Evolutionary conservation across 1,140 invertebrate species (phyloP).

Genomic region (Microplitis demolitor): DNA sequence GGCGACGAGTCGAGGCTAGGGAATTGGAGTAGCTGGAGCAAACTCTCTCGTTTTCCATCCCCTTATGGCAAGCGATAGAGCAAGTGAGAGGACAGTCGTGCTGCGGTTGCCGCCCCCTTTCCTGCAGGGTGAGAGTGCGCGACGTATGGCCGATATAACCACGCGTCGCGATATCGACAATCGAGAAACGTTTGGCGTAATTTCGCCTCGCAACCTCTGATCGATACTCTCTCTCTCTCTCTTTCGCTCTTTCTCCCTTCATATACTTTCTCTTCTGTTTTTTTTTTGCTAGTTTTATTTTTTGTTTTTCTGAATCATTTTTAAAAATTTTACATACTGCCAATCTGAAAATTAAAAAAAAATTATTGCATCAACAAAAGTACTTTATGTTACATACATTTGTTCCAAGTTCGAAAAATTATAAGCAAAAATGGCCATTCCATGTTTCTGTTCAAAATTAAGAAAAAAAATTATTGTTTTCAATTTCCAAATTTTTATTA

Average conservation of each 20-base stretch:
- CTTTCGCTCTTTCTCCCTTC: not conserved
- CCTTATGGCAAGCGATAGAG: not conserved
- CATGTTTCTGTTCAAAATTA: too few relatives aligned
- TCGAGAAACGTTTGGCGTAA: conserved; percentile 54
- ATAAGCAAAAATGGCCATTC: too few relatives aligned
- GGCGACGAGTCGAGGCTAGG: conserved; percentile 16
- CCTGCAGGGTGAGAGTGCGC: conserved; percentile 35
- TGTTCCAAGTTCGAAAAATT: too few relatives aligned
- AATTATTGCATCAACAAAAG: too few relatives aligned
- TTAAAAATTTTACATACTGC: not conserved
- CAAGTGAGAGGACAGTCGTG: conserved; percentile 46
- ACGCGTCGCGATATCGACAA: conserved; percentile 43
- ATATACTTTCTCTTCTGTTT: not conserved
- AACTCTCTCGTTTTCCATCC: not conserved
- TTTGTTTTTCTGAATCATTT: not conserved
- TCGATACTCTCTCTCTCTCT: conserved; percentile 32
- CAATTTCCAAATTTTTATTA: too few relatives aligned
- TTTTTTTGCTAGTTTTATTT: not conserved
- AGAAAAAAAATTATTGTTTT: too few relatives aligned
- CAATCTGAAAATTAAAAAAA: too few relatives aligned
- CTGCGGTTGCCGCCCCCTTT: conserved; percentile 61
- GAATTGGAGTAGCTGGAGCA: conserved; percentile 29
- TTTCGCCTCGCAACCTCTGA: conserved; percentile 31
- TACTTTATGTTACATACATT: too few relatives aligned
- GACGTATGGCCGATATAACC: conserved; percentile 52